Conservation (phyloP, 64 coral and sea anemone genomes). For the Stylophora pistillata region DNA sequence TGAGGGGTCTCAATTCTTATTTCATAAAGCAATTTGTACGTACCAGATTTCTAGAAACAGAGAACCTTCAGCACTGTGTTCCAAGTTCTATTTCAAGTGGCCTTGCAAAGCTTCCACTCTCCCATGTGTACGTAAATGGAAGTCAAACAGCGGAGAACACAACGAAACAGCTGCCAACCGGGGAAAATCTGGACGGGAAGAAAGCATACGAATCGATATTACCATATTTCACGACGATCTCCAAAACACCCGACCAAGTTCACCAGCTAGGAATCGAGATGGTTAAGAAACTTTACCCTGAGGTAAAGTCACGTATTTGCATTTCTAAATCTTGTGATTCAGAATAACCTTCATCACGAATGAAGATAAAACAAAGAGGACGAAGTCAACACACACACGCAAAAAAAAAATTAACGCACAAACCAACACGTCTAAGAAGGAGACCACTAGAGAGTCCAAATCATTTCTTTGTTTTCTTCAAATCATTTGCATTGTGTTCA, state of each 20-base stretch:
- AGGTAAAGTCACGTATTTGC: not conserved
- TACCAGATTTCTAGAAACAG: slow-evolving; percentile 39
- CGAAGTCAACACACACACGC: too few species aligned
- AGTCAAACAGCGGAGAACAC: slow-evolving; percentile 9
- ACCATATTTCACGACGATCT: slow-evolving; percentile 57
- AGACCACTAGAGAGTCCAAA: too few species aligned
- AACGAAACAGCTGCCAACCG: slow-evolving; percentile 19
- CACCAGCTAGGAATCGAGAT: slow-evolving; percentile 37
- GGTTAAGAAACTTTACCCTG: slow-evolving; percentile 48
- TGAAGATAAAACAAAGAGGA: too few species aligned
- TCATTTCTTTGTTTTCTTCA: too few species aligned
- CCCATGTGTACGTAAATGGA: slow-evolving; percentile 49
- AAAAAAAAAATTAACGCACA: too few species aligned
- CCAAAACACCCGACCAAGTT: slow-evolving; percentile 41
- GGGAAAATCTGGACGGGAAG: slow-evolving; percentile 19
- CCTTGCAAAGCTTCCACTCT: slow-evolving; percentile 47
- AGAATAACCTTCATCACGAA: too few species aligned
- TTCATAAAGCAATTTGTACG: too few species aligned
- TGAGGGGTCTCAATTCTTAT: too few species aligned
- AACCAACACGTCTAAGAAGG: too few species aligned
- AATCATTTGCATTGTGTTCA: too few species aligned
- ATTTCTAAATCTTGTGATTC: too few species aligned
- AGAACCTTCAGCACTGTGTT: slow-evolving; percentile 39
- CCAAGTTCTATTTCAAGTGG: slow-evolving; percentile 60
- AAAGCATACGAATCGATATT: slow-evolving; percentile 56